Evolutionary conservation across 2,113 vertebrate species (phyloP).

Genomic region (human (Homo sapiens)): DNA sequence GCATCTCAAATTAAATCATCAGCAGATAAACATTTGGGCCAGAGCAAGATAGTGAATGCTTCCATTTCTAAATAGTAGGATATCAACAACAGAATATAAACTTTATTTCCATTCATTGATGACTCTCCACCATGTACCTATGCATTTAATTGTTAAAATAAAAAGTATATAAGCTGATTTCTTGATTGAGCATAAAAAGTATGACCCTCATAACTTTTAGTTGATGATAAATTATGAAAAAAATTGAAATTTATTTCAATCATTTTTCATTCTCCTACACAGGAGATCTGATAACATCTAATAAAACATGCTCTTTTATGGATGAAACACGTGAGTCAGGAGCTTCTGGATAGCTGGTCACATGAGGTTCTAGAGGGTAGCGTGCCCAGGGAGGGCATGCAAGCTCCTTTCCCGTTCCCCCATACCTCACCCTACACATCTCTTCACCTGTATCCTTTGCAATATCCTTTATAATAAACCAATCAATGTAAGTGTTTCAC

Average conservation of each 20-base stretch:
- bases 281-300: neutral
- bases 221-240: neutral
- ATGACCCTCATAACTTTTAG: neutral
- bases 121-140: neutral
- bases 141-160: constrained; percentile 42
- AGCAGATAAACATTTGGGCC: constrained; percentile 54
- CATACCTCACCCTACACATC: too few species aligned
- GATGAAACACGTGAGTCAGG: neutral
- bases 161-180: neutral
- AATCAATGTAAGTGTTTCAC: too few species aligned
- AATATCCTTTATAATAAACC: too few species aligned
- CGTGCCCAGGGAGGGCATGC: too few species aligned
- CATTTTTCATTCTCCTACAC: neutral
- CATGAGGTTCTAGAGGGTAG: too few species aligned
- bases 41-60: constrained; percentile 41
- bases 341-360: too few species aligned
- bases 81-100: constrained; percentile 55
- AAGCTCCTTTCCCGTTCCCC: too few species aligned
- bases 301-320: neutral
- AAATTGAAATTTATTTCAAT: neutral
- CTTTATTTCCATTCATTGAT: constrained; percentile 34
- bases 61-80: constrained; percentile 58
- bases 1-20: constrained; percentile 63
- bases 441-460: too few species aligned
- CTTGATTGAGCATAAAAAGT: neutral